A percentile compares a stretch with the other conserved stretches of the same genome.
These are phyloP conservation scores for Eupithecia exiguata DNA, from an alignment of 2,888 invertebrate species.

Conservation along the genomic window DNA sequence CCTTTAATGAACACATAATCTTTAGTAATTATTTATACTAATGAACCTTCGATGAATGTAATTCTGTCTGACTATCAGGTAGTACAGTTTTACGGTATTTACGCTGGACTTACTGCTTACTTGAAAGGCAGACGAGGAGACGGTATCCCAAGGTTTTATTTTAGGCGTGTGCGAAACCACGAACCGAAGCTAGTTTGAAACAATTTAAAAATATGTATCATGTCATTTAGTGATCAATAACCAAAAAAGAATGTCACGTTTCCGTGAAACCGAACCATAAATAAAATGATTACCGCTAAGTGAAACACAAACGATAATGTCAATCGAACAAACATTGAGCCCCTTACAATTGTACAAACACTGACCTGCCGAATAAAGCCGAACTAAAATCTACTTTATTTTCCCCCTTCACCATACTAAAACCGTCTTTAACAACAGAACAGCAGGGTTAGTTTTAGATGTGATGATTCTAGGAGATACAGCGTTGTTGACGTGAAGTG, in stretches of 20 bases:
- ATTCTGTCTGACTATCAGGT: too few relatives aligned
- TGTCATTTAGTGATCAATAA: neutral
- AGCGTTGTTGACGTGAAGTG: constrained; percentile 42
- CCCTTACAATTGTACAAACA: constrained; percentile 74
- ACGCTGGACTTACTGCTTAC: neutral
- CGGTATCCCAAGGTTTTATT: neutral
- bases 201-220: neutral
- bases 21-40: too few relatives aligned
- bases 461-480: constrained; percentile 29
- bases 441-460: constrained; percentile 29
- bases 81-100: neutral
- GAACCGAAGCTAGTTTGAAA: neutral
- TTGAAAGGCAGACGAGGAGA: neutral
- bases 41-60: too few relatives aligned
- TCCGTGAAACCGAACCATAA: constrained; percentile 58
- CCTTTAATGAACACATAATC: too few relatives aligned
- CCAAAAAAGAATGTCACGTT: constrained; percentile 44
- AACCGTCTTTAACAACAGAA: constrained; percentile 15
- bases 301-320: constrained; percentile 80
- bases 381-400: constrained; percentile 53
- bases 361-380: constrained; percentile 68
- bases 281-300: constrained; percentile 72
- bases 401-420: constrained; percentile 20
- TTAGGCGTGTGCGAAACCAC: neutral
- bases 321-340: constrained; percentile 69